Base-by-base conservation (phyloP, 2,888 invertebrate species). In the Hyles lineata region DNA sequence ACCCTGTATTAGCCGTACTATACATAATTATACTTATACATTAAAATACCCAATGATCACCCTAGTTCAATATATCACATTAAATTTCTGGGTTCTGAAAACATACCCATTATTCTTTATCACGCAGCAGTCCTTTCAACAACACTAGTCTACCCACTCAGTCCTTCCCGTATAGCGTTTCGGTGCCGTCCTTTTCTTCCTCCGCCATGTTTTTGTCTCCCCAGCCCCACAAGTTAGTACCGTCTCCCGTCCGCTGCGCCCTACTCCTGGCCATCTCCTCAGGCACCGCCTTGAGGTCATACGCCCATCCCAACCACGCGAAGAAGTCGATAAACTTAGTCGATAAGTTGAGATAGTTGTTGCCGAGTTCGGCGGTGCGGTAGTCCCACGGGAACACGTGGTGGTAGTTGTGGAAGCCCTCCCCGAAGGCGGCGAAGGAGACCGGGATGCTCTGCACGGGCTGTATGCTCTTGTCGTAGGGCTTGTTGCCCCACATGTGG, bases 401-500 rank as follows among this genome's bases (percentile, higher is more conserved):
- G 74, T 88, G 88, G 76, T 86, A 87, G 70, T 87, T 88, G 63
- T 88, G 88, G 77, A 84, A 87, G 0, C 88, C 87, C 76, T 87
- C 86, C 0, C 86, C 86, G 21, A 82, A 80, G 0, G 83, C 72
- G 0, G 80, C n/a, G 6, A 85, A 71, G 0, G 86, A 82, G 0
- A 85, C 83, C 0, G 77, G 0, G 0, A 80, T 59, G 50, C 79
- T 83, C 70, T 87, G 82, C 0, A 72, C 74, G 0, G 86, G 80
- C 21, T 74, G 69, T 9, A 86, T 85, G 23, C 61, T 77, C 76
- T 80, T 84, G 75, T 96, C 92, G 74, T 93, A 94, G 2, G 94
- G 92, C 71, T 87, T 90, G 75, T 85, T 86, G 21, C 93, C 94
- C 90, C 90, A 93, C 35, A 91, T 74, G 84, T 96, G 96, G 23